Base-by-base conservation (phyloP, 2,113 vertebrate genomes). In the Corythornis cristatus region DNA sequence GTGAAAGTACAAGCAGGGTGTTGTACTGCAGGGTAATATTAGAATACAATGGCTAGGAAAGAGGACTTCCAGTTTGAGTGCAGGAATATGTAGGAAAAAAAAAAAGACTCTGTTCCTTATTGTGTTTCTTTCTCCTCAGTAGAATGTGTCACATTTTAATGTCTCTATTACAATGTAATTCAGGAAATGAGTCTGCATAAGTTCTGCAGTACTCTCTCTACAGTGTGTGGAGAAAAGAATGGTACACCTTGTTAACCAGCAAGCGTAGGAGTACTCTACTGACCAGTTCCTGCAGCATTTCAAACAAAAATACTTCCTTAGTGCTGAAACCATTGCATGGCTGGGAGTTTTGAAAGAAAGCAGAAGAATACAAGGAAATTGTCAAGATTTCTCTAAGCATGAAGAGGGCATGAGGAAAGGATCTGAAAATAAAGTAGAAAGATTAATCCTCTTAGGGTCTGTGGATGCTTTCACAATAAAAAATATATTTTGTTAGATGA, bases 291-390 rank as follows among this genome's bases (percentile, higher is more conserved):
- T 64, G n/a, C 21, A 40, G 40, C 31, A 20, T 33, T 92, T 79
- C 19, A 51, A 81, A 73, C 65, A 62, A 50, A 85, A 90, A 68
- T 65, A 53, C 9, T 84, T 89, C 25, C 54, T 93, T 13, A 8
- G 25, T 46, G 19, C 58, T 83, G 67, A 83, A 89, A 54, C 66
- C 15, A 5, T 73, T 78, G 35, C 18, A 0, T 74, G 56, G 20
- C 37, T 84, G 45, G 29, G 28, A 61, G 48, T 28, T 87, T 79
- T 78, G 73, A 73, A 91, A 91, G 62, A 37, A 79, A 50, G 46
- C 50, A 86, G 61, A 91, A 91, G 51, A 91, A 85, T 82, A 79
- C 50, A 46, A 83, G 82, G 75, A 91, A 94, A 62, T 88, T 70
- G n/a, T n/a, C 87, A 46, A 46, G 62, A 83, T 85, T 91, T 42